These are phyloP conservation scores for Ophioderma brevispina DNA, from an alignment of 35 echinoderm and acorn worm genomes.

Conservation along the genomic window DNA sequence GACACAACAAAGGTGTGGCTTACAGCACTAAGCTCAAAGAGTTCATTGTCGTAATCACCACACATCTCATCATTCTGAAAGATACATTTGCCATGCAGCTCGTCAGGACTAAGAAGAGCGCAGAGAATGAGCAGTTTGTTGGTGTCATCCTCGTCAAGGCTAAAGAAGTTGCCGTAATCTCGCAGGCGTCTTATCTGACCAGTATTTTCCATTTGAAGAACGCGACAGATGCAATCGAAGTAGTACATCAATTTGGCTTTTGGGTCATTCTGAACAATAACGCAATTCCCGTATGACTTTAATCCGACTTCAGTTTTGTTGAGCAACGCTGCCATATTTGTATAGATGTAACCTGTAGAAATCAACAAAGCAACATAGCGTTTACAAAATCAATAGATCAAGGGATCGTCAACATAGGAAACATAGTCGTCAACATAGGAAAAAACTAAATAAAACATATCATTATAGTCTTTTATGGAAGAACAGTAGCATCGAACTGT, in stretches of 20 bases:
- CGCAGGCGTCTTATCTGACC: neutral
- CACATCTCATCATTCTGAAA: neutral
- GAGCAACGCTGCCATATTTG: neutral
- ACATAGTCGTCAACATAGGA: too few species aligned
- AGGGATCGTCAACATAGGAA: too few species aligned
- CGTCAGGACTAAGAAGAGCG: neutral
- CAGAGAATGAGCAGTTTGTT: neutral
- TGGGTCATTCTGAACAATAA: neutral
- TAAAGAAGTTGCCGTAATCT: neutral
- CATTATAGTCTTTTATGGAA: too few species aligned
- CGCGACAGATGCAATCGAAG: neutral
- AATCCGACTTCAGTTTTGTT: neutral
- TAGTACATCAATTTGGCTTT: neutral
- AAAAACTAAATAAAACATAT: too few species aligned
- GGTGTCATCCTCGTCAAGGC: neutral
- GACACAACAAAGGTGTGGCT: neutral
- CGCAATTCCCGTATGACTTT: neutral
- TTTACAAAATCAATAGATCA: too few species aligned
- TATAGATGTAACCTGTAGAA: too few species aligned
- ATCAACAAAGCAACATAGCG: too few species aligned
- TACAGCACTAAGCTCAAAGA: neutral
- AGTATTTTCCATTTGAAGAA: neutral
- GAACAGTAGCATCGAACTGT: too few species aligned
- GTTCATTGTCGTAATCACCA: neutral
- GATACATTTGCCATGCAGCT: neutral